These are phyloP conservation scores for Drusus annulatus DNA, from an alignment of 1,140 invertebrate species.

Conservation along the genomic window DNA sequence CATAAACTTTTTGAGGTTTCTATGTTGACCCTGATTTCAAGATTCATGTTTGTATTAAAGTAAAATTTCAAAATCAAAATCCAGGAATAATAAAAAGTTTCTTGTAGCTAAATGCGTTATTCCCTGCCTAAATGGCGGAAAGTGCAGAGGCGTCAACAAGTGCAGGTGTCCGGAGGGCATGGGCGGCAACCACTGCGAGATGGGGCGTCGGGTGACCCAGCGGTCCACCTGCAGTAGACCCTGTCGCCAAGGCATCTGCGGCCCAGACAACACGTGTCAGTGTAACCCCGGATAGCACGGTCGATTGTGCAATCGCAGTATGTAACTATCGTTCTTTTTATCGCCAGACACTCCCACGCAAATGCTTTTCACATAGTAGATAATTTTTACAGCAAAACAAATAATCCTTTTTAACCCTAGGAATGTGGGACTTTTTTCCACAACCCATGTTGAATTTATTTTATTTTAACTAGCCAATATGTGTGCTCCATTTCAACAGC, in stretches of 20 bases:
- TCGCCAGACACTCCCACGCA: too few species aligned
- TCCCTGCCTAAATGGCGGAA: conserved; percentile 88
- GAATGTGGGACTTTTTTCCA: too few species aligned
- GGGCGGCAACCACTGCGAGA: conserved; percentile 89
- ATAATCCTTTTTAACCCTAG: too few species aligned
- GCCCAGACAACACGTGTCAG: conserved; percentile 77
- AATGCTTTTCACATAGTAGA: too few species aligned
- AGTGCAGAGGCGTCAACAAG: conserved; percentile 88
- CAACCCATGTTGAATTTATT: too few species aligned
- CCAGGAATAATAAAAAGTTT: conserved; percentile 6
- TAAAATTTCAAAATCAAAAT: too few species aligned
- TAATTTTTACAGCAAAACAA: too few species aligned
- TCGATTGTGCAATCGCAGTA: conserved; percentile 78
- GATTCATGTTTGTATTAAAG: too few species aligned
- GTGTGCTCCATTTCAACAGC: too few species aligned
- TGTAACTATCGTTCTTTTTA: conserved; percentile 50
- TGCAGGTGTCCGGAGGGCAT: conserved; percentile 86
- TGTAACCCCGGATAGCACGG: conserved; percentile 84
- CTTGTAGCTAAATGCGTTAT: conserved; percentile 88
- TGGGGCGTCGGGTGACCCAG: conserved; percentile 77
- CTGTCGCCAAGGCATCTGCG: conserved; percentile 82
- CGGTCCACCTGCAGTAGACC: conserved; percentile 79
- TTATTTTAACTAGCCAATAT: too few species aligned
- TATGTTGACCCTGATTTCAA: too few species aligned
- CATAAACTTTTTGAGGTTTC: too few species aligned